phyloP scores from a whole-genome alignment of 2,888 invertebrate species.

The Agonopterix heracliana region DNA sequence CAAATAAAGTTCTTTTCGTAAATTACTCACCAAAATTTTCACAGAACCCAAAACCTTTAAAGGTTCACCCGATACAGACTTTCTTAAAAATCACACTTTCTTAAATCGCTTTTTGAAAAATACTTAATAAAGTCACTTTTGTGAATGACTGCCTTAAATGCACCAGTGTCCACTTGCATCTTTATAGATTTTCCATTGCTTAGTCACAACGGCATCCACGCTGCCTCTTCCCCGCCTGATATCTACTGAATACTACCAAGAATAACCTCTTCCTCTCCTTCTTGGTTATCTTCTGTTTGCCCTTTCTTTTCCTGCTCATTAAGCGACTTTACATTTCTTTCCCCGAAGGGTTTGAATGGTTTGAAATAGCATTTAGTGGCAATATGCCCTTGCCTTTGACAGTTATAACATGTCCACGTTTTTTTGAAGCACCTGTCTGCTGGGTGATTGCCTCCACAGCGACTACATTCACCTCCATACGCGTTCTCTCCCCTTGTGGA shows the following conservation, averaged over 20 bases:
- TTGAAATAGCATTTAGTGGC: background rate
- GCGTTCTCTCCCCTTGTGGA: background rate
- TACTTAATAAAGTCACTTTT: background rate
- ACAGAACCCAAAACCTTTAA: background rate
- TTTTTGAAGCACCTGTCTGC: background rate
- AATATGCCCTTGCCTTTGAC: background rate
- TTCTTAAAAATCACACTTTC: conserved; percentile 1
- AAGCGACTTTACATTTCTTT: background rate
- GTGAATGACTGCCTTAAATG: conserved; percentile 7
- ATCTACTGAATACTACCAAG: background rate
- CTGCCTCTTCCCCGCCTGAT: background rate
- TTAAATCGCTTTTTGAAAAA: background rate
- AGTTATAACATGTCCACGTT: background rate
- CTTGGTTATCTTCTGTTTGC: background rate
- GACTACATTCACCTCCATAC: background rate
- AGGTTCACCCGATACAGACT: conserved; percentile 5
- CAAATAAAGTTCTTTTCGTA: background rate
- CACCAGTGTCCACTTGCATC: conserved; percentile 9
- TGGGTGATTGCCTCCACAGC: background rate
- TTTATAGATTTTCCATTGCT: background rate
- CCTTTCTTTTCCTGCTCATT: background rate
- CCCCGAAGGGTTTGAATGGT: background rate
- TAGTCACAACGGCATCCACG: background rate
- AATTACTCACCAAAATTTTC: background rate
- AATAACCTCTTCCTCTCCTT: background rate